A percentile compares a stretch with the other conserved stretches of the same genome.
These are phyloP conservation scores for Xylota segnis DNA, from an alignment of 2,888 invertebrate species.

Conservation along the genomic window DNA sequence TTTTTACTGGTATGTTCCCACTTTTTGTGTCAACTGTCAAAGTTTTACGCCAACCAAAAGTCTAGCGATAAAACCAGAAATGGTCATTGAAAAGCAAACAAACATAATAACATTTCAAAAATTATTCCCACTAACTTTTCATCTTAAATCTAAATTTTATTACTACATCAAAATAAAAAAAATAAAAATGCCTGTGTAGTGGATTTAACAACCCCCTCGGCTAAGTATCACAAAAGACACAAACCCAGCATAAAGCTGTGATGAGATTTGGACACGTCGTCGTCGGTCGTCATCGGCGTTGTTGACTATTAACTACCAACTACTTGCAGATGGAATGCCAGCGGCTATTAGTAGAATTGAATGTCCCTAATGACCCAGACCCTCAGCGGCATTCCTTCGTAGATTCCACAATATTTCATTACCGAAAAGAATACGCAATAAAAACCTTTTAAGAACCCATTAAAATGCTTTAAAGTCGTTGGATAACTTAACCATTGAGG, in stretches of 20 bases:
- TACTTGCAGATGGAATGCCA: background rate
- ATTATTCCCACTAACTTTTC: background rate
- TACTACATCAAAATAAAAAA: background rate
- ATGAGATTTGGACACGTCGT: conserved; percentile 7
- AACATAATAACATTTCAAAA: background rate
- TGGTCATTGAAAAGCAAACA: background rate
- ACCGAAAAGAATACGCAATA: conserved; percentile 16
- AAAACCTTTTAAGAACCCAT: conserved; percentile 49
- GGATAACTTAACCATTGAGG: conserved; percentile 22
- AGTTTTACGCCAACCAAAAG: background rate
- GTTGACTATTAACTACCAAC: background rate
- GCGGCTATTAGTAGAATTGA: conserved; percentile 6
- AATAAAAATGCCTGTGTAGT: background rate
- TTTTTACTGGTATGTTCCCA: no score
- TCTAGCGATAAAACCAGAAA: background rate
- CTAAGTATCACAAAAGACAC: background rate
- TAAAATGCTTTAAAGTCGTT: conserved; percentile 61
- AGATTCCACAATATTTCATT: conserved; percentile 27
- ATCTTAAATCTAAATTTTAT: background rate
- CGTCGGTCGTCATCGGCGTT: background rate
- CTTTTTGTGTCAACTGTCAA: background rate
- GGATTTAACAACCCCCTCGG: background rate
- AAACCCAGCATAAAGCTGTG: background rate
- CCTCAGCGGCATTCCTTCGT: background rate
- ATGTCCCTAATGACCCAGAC: conserved; percentile 2